phyloP scores from a whole-genome alignment of 2,797 vertebrate species.

The Manis javanica region DNA sequence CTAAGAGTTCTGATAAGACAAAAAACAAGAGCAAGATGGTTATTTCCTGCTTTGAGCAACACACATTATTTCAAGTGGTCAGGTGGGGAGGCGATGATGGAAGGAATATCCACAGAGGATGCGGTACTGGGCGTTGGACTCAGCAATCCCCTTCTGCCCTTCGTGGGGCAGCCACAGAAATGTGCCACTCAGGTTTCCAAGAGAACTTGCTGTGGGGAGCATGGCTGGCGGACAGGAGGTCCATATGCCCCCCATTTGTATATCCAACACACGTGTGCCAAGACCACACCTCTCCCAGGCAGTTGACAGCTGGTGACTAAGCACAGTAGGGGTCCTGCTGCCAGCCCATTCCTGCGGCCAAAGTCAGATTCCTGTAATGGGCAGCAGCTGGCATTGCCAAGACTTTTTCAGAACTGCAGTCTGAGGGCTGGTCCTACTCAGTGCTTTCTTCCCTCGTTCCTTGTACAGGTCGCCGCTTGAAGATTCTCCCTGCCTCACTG shows the following conservation, averaged over 20 bases:
- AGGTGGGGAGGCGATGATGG: not conserved
- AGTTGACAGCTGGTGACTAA: not conserved
- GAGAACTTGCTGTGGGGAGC: not conserved
- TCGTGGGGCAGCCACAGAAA: not conserved
- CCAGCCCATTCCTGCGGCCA: not conserved
- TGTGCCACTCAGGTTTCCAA: not conserved
- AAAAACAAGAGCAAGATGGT: not conserved
- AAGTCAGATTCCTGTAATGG: not conserved
- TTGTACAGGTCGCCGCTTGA: not conserved
- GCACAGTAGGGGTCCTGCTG: too few relatives aligned
- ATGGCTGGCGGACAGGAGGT: not conserved
- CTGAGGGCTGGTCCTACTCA: not conserved
- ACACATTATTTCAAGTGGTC: not conserved
- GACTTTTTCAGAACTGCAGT: not conserved
- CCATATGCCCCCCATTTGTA: not conserved
- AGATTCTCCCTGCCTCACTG: not conserved
- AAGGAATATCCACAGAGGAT: fast-evolving
- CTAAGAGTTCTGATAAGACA: not conserved
- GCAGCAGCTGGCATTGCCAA: not conserved
- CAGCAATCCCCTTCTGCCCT: not conserved
- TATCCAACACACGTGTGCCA: not conserved
- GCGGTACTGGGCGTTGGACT: not conserved
- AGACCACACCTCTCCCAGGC: not conserved
- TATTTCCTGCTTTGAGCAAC: not conserved
- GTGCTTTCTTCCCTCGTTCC: not conserved